These are phyloP conservation scores for Scylla paramamosain DNA, from an alignment of 1,140 invertebrate species.

Conservation along the genomic window DNA sequence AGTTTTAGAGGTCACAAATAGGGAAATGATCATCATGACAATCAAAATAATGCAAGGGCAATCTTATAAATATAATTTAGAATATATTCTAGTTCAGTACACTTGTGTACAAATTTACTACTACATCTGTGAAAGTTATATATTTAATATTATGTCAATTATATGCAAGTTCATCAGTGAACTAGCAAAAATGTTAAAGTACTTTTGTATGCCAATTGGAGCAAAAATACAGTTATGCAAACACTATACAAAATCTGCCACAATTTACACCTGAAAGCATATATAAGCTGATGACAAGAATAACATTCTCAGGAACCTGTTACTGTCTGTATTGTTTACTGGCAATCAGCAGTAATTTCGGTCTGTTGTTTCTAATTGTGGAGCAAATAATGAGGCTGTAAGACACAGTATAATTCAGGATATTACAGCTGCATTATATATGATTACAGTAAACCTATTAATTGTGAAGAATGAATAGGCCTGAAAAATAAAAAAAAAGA, in stretches of 20 bases:
- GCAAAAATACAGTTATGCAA: constrained; percentile 46
- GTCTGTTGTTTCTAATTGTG: background rate
- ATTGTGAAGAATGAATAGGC: background rate
- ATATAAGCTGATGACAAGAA: constrained; percentile 51
- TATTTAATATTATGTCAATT: background rate
- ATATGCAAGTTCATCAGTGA: constrained; percentile 51
- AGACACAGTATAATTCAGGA: no score
- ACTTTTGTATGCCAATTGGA: constrained; percentile 36
- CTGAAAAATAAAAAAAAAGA: background rate
- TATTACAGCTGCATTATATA: background rate
- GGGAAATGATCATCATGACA: background rate
- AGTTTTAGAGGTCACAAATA: constrained; percentile 7
- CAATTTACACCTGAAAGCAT: constrained; percentile 63
- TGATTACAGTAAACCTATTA: background rate
- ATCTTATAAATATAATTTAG: background rate
- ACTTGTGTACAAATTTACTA: background rate
- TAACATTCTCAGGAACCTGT: constrained; percentile 53
- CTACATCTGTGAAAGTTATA: constrained; percentile 2
- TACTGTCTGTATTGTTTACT: constrained; percentile 36
- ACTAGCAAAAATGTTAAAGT: constrained; percentile 61
- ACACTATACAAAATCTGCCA: constrained; percentile 52
- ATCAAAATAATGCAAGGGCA: background rate
- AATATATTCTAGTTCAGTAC: background rate
- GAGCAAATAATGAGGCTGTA: no score
- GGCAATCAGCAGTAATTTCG: background rate